Evolutionary conservation across 1,140 invertebrate species (phyloP), one percentile per base, ranked within the genome.

Genomic region (Orchestia grillus): DNA sequence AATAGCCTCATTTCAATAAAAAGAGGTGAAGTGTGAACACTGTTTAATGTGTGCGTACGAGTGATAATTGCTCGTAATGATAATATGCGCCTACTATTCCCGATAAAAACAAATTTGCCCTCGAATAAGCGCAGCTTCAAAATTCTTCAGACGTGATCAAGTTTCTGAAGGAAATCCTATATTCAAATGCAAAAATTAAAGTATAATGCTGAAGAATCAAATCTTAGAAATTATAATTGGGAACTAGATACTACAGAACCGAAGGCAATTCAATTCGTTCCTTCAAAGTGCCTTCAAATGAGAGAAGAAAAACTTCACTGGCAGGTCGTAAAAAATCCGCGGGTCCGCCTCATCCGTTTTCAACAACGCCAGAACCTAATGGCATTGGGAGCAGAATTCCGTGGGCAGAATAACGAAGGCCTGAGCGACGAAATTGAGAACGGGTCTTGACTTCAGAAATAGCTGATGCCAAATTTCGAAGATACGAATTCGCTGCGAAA

Each of bases 381-480:
- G 62, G 62, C 62, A 77, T 77, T 28, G 62, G 62, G 15, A 77
- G 62, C 62, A 77, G 62, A 77, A 77, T 77, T 77, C 62, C 62
- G 62, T 77, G 62, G 62, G 15, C 62, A 77, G 62, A 77, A 77
- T 77, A 77, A 77, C 62, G 62, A 77, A 77, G 62, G 11, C 62
- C 62, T 77, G 15, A 77, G 62, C 62, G 62, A 77, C 11, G 62
- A 77, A 77, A 77, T 77, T 77, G 62, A 77, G 62, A 77, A 77
- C 62, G 62, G 62, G 62, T 77, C 62, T 77, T 77, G 62, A 77
- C 62, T 77, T 36, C 62, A 77, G 62, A 77, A 77, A 77, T 8
- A 77, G 62, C 62, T 77, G 62, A 77, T 77, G 62, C 62, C 62
- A 77, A 77, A 77, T 77, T 77, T 77, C 62, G 62, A 77, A 77